Conservation (phyloP, 1,140 invertebrate genomes). For the Bombus waltoni region DNA sequence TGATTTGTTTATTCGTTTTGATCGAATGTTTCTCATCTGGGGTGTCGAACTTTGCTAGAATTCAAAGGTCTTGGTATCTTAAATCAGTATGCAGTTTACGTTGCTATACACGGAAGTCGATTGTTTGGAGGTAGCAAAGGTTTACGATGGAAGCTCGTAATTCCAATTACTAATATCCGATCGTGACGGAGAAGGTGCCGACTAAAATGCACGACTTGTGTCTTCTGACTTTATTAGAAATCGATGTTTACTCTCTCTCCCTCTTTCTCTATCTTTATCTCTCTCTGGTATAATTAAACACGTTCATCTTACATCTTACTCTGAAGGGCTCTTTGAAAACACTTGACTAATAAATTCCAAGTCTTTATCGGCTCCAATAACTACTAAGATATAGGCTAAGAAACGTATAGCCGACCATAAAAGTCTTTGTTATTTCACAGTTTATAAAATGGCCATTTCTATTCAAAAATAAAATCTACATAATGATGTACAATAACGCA, state of each 20-base stretch:
- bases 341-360: not conserved
- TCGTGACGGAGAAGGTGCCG: not conserved
- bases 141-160: conserved; percentile 23
- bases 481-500: too few species aligned
- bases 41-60: not conserved
- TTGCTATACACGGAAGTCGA: not conserved
- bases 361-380: not conserved
- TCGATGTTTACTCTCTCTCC: not conserved
- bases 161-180: conserved; percentile 30
- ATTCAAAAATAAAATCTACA: not conserved
- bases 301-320: not conserved
- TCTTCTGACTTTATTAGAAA: conserved; percentile 18
- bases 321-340: not conserved
- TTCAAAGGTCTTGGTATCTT: not conserved
- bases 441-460: not conserved
- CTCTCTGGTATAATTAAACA: not conserved
- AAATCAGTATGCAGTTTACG: conserved; percentile 10
- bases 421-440: not conserved
- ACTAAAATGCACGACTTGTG: conserved; percentile 1
- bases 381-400: not conserved
- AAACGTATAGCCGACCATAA: not conserved
- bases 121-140: conserved; percentile 8
- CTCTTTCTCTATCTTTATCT: too few species aligned
- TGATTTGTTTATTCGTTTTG: not conserved
- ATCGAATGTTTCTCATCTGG: too few species aligned